Percentiles rank a stretch among this genome's conserved stretches.
Conservation (phyloP, 2,113 vertebrate genomes). For the Macaca fascicularis region DNA sequence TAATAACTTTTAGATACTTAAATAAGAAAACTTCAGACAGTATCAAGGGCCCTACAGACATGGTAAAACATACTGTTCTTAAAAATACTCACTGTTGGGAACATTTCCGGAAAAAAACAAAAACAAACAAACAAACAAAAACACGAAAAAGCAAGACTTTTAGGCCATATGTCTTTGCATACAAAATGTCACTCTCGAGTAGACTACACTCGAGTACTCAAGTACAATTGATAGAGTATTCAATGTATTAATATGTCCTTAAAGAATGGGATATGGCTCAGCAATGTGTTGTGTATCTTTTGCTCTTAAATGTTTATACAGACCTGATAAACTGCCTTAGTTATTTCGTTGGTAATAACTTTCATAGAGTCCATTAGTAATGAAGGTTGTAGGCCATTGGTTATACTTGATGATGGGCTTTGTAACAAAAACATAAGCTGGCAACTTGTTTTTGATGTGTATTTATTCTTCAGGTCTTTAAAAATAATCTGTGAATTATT, state of each 20-base stretch:
- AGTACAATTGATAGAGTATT: background rate
- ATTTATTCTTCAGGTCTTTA: background rate
- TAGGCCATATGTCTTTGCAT: background rate
- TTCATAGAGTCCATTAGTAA: slow-evolving; percentile 5
- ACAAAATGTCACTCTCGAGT: background rate
- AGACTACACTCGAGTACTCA: background rate
- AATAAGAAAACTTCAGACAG: background rate
- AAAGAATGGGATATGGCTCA: background rate
- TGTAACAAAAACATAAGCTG: background rate
- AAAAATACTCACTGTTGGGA: background rate
- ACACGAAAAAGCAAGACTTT: background rate
- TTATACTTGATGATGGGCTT: background rate
- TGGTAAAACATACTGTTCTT: background rate
- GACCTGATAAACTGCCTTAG: background rate
- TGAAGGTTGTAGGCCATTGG: background rate
- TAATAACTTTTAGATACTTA: slow-evolving; percentile 3
- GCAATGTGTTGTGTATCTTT: background rate
- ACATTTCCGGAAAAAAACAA: background rate
- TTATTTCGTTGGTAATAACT: background rate
- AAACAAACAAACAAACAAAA: background rate
- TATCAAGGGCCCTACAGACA: background rate
- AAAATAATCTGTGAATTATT: background rate
- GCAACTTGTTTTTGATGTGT: background rate
- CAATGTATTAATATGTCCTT: background rate
- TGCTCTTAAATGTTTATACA: background rate